phyloP scores from a whole-genome alignment of 2,888 invertebrate species.

The Corythucha ciliata region DNA sequence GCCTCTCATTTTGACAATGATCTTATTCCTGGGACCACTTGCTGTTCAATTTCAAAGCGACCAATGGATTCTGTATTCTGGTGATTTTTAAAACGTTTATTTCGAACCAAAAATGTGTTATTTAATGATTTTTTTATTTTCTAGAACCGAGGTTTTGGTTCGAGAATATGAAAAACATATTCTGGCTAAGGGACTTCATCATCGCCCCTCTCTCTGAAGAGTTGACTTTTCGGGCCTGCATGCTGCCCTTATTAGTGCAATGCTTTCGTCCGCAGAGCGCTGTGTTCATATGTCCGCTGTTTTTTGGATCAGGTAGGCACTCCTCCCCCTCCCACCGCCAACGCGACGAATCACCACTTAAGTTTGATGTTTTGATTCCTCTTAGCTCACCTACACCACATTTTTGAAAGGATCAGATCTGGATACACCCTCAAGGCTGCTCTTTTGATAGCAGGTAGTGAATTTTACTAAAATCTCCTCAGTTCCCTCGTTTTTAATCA shows the following conservation, averaged over 20 bases:
- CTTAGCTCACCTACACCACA: constrained; percentile 82
- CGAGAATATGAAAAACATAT: constrained; percentile 36
- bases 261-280: constrained; percentile 65
- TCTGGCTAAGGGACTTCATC: constrained; percentile 80
- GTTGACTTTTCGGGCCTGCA: constrained; percentile 89
- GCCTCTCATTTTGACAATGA: constrained; percentile 67
- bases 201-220: constrained; percentile 92
- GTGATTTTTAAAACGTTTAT: too few species aligned
- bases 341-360: not conserved
- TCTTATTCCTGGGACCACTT: constrained; percentile 75
- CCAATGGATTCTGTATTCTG: constrained; percentile 56
- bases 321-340: too few species aligned
- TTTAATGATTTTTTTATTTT: constrained; percentile 7
- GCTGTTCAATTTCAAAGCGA: constrained; percentile 62
- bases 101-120: too few species aligned
- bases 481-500: too few species aligned
- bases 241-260: constrained; percentile 81
- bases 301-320: constrained; percentile 77
- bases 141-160: constrained; percentile 30
- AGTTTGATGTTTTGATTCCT: not conserved
- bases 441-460: constrained; percentile 60
- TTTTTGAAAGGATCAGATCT: constrained; percentile 64
- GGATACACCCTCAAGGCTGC: constrained; percentile 62
- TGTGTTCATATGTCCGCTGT: constrained; percentile 75
- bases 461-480: constrained; percentile 8